Conservation (phyloP, 2,113 vertebrate species). For the Carassius auratus region DNA sequence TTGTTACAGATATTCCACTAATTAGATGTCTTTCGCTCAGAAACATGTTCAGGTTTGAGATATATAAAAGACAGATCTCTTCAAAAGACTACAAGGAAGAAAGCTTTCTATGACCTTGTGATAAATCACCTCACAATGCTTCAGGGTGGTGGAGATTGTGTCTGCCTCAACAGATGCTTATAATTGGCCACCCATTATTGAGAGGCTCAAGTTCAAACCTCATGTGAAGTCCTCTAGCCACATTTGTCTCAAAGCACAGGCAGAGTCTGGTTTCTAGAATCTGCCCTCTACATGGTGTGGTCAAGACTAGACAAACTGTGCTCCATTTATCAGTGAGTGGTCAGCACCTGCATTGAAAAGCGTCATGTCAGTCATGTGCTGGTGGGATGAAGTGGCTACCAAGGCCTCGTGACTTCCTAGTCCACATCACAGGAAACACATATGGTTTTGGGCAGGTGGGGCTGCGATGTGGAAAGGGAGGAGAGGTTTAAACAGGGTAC, state of each 20-base stretch:
- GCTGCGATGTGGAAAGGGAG: slow-evolving; percentile 78
- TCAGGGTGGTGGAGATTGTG: neutral
- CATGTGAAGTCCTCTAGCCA: slow-evolving; percentile 35
- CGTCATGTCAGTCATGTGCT: slow-evolving; percentile 59
- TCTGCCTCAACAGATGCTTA: slow-evolving; percentile 32
- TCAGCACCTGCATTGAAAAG: slow-evolving; percentile 1
- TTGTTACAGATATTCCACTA: neutral
- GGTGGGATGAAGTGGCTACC: slow-evolving; percentile 67
- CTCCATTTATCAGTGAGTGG: slow-evolving; percentile 43
- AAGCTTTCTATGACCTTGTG: neutral
- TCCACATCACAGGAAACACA: slow-evolving; percentile 88
- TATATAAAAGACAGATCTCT: neutral
- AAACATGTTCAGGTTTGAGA: neutral
- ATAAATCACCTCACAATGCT: slow-evolving; percentile 29
- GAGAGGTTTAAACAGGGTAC: slow-evolving; percentile 69
- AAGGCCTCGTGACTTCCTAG: slow-evolving; percentile 63
- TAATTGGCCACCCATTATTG: slow-evolving; percentile 46
- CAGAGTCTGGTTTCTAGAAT: slow-evolving; percentile 17
- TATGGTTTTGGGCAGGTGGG: slow-evolving; percentile 88
- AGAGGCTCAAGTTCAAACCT: slow-evolving; percentile 30
- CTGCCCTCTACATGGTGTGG: slow-evolving; percentile 24
- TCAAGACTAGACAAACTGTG: slow-evolving; percentile 14
- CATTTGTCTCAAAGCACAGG: slow-evolving; percentile 40
- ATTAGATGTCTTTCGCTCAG: neutral
- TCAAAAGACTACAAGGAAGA: slow-evolving; percentile 18